These are phyloP conservation scores for Flabesymbios commensalis DNA, from an alignment of 2,888 invertebrate genomes.

Conservation along the genomic window DNA sequence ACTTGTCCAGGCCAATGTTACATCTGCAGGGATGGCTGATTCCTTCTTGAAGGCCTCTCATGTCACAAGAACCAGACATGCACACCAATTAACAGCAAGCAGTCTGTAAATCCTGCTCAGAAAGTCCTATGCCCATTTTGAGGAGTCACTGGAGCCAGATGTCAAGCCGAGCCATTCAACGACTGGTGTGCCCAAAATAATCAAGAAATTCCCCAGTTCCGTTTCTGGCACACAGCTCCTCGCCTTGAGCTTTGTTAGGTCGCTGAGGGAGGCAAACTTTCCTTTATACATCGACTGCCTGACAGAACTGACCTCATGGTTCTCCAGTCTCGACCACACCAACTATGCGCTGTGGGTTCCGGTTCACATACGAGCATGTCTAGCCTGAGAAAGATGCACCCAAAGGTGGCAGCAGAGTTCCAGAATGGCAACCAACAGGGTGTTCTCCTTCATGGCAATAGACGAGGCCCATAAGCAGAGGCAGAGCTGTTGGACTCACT, in stretches of 20 bases:
- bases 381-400: conserved; percentile 25
- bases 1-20: too few species aligned
- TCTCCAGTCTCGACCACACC: conserved; percentile 32
- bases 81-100: too few species aligned
- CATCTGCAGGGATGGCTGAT: too few species aligned
- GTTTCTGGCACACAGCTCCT: conserved; percentile 5
- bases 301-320: conserved; percentile 27
- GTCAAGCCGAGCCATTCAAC: too few species aligned
- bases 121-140: too few species aligned
- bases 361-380: conserved; percentile 35
- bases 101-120: too few species aligned
- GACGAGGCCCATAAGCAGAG: conserved; percentile 32
- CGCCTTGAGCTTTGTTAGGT: conserved; percentile 17
- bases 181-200: neutral
- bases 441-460: conserved; percentile 16
- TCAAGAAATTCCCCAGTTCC: neutral
- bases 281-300: conserved; percentile 19
- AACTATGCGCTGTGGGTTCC: conserved; percentile 40
- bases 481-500: conserved; percentile 36
- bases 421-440: conserved; percentile 23
- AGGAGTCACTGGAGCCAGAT: too few species aligned
- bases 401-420: conserved; percentile 30
- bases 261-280: conserved; percentile 25
- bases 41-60: too few species aligned
- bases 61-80: too few species aligned